Evolutionary conservation across 2,113 vertebrate species (phyloP).

Genomic region (Spermophilus dauricus): DNA sequence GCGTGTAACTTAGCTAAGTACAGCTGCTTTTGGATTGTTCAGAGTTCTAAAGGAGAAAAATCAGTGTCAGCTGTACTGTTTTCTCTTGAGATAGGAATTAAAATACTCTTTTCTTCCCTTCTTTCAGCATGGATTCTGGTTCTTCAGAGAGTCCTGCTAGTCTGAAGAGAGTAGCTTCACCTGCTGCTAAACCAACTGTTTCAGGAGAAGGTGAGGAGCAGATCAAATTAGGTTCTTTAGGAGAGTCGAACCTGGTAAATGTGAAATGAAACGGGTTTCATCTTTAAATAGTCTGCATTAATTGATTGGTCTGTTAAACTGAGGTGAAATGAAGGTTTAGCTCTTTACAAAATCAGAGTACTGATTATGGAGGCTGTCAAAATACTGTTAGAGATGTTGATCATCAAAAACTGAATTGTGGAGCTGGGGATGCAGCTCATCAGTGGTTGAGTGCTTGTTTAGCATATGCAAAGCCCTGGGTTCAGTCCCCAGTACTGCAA

Average conservation of each 20-base stretch:
- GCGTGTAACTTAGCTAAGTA: background rate
- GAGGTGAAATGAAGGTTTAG: background rate
- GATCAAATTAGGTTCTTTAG: background rate
- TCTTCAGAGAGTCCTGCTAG: slow-evolving; percentile 96
- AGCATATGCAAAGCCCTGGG: background rate
- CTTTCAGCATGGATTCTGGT: slow-evolving; percentile 93
- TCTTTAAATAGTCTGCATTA: background rate
- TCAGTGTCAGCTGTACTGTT: background rate
- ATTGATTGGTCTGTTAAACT: background rate
- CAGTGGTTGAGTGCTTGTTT: background rate
- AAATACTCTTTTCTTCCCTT: slow-evolving; percentile 72
- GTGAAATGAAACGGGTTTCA: background rate
- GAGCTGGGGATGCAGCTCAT: background rate
- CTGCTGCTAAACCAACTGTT: slow-evolving; percentile 91
- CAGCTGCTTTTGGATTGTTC: background rate
- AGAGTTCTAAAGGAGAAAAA: background rate
- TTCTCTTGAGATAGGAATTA: slow-evolving; percentile 40
- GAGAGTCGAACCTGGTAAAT: background rate
- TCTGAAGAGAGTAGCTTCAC: slow-evolving; percentile 95
- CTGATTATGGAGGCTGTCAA: background rate
- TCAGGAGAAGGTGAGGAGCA: slow-evolving; percentile 94
- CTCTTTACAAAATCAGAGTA: background rate
- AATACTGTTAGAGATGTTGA: background rate
- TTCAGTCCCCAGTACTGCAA: background rate
- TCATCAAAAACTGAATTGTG: background rate